phyloP scores from a whole-genome alignment of 2,888 invertebrate genomes.

The Tuta absoluta region DNA sequence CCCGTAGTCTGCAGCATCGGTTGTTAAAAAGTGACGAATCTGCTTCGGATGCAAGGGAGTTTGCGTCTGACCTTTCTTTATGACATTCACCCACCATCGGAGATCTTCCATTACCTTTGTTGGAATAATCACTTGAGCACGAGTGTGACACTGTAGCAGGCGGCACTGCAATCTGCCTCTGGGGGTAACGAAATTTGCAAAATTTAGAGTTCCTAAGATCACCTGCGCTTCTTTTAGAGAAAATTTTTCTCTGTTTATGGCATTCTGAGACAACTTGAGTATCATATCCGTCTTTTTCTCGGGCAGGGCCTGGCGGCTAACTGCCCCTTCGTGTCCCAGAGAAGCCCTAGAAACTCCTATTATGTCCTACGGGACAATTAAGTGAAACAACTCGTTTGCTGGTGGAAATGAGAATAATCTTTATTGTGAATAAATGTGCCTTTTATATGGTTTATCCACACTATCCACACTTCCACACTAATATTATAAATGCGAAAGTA shows the following conservation, averaged over 20 bases:
- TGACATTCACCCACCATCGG: constrained; percentile 26
- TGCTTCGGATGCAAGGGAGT: constrained; percentile 11
- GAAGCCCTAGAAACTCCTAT: constrained; percentile 15
- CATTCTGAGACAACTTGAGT: neutral
- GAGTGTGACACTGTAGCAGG: constrained; percentile 17
- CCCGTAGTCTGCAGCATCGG: constrained; percentile 25
- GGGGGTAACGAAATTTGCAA: constrained; percentile 22
- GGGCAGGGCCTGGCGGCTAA: constrained; percentile 1
- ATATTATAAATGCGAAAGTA: no score
- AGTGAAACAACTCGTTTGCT: no score
- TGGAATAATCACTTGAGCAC: neutral
- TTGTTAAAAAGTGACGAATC: constrained; percentile 22
- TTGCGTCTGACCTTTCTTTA: neutral
- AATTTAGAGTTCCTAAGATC: constrained; percentile 29
- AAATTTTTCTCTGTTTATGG: neutral
- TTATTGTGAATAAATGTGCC: no score
- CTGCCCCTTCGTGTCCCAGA: neutral
- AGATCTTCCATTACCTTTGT: constrained; percentile 12
- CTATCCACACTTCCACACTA: no score
- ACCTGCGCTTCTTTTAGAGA: constrained; percentile 14
- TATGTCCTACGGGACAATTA: no score
- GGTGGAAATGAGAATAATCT: no score
- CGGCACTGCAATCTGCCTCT: constrained; percentile 30
- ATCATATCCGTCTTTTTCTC: neutral
- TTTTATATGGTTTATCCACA: no score